Percentiles rank a stretch among this genome's conserved stretches.
Conservation (phyloP, 23 tunicate species). For the Trididemnum nubilum region DNA sequence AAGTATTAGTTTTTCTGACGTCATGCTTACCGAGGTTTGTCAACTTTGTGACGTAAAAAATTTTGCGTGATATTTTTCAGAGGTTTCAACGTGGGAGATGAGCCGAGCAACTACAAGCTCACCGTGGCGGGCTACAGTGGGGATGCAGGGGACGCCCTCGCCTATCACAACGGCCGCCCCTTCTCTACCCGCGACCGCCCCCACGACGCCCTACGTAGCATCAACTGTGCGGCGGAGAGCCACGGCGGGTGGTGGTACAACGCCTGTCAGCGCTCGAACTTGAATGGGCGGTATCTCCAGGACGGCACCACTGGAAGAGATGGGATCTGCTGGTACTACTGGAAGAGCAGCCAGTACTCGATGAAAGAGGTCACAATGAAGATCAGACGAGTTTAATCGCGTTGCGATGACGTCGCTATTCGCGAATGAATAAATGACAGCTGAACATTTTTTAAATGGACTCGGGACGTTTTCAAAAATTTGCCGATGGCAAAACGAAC, state of each 20-base stretch:
- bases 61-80: slow-evolving; percentile 4
- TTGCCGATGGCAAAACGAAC: neutral
- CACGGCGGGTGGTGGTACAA: slow-evolving; percentile 24
- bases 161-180: slow-evolving; percentile 9
- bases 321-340: slow-evolving; percentile 6
- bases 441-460: neutral
- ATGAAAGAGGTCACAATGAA: neutral
- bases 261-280: slow-evolving; percentile 13
- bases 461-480: too few relatives aligned
- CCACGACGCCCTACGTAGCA: neutral
- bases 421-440: too few relatives aligned
- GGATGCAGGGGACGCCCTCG: slow-evolving; percentile 3
- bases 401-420: too few relatives aligned
- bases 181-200: slow-evolving; percentile 3
- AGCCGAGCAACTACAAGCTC: neutral
- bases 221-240: slow-evolving; percentile 8
- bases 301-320: neutral
- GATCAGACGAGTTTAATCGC: neutral
- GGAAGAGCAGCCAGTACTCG: slow-evolving; percentile 11
- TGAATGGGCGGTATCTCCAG: neutral
- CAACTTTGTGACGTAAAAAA: too few relatives aligned
- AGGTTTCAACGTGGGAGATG: neutral
- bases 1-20: too few relatives aligned
- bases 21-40: too few relatives aligned
- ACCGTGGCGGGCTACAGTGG: neutral